These are phyloP conservation scores for Patiria miniata DNA, from an alignment of 35 echinoderm and acorn worm species.

Conservation along the genomic window DNA sequence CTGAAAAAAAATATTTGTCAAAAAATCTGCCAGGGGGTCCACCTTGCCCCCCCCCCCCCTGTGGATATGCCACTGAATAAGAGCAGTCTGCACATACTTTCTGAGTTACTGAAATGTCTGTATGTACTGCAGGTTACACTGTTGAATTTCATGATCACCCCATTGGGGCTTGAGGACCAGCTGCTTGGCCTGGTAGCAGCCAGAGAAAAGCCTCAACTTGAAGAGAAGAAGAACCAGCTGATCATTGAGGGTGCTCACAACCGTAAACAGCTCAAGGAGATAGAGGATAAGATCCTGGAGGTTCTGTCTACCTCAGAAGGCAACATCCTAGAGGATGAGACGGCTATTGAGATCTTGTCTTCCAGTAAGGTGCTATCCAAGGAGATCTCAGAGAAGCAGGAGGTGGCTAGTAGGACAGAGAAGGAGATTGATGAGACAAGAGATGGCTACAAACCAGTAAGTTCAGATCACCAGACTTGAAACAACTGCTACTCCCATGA, in stretches of 20 bases:
- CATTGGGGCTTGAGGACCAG: constrained; percentile 94
- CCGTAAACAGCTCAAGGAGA: constrained; percentile 94
- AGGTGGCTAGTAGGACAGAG: constrained; percentile 83
- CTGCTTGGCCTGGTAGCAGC: constrained; percentile 90
- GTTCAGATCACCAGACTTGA: background rate
- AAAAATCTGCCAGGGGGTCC: no score
- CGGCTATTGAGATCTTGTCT: constrained; percentile 94
- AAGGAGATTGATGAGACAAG: constrained; percentile 96
- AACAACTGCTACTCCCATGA: background rate
- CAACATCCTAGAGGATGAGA: constrained; percentile 99
- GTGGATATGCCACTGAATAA: no score
- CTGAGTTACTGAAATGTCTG: no score
- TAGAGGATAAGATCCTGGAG: constrained; percentile 98
- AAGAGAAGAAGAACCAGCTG: constrained; percentile 97
- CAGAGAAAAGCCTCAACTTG: constrained; percentile 94
- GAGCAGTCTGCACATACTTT: no score
- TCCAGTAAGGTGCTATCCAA: constrained; percentile 93
- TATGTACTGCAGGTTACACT: constrained; percentile 11
- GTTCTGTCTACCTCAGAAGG: constrained; percentile 91
- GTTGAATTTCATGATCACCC: constrained; percentile 86
- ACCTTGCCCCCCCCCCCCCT: no score
- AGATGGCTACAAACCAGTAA: constrained; percentile 98
- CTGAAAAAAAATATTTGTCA: no score
- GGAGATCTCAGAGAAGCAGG: constrained; percentile 97
- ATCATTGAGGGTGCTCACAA: constrained; percentile 98